A percentile compares a stretch with the other conserved stretches of the same genome.
These are phyloP conservation scores for Tiaroga cobitis DNA, from an alignment of 2,797 vertebrate genomes.

Conservation along the genomic window DNA sequence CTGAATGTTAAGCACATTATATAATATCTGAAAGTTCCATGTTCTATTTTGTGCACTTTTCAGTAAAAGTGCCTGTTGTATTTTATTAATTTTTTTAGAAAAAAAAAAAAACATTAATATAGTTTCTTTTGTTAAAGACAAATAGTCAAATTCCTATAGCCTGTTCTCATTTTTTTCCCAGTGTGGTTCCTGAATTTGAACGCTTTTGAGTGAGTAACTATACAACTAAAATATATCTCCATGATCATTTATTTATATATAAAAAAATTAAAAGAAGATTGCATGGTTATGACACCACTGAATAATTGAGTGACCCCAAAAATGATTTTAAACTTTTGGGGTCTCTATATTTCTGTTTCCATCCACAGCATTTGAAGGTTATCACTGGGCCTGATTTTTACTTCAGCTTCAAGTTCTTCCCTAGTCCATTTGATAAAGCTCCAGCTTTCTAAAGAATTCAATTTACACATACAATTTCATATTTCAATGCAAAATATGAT, in stretches of 20 bases:
- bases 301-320: not conserved
- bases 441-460: conserved; percentile 12
- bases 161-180: conserved; percentile 83
- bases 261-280: not conserved
- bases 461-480: not conserved
- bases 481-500: not conserved
- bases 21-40: not conserved
- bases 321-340: not conserved
- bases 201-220: conserved; percentile 84
- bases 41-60: not conserved
- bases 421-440: not conserved
- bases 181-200: conserved; percentile 85
- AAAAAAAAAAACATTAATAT: not conserved
- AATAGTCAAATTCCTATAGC: conserved; percentile 66
- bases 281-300: not conserved
- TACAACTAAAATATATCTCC: conserved; percentile 77
- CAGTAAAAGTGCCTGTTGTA: not conserved
- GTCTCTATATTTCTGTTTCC: not conserved
- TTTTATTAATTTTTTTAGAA: not conserved
- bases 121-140: not conserved
- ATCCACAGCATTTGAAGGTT: not conserved
- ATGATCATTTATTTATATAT: conserved; percentile 9
- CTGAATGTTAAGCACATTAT: not conserved
- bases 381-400: not conserved
- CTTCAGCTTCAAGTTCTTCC: conserved; percentile 4